A percentile compares a stretch with the other conserved stretches of the same genome.
Evolutionary conservation across 2,888 invertebrate species (phyloP).

Genomic region (Resseliella maxima): DNA sequence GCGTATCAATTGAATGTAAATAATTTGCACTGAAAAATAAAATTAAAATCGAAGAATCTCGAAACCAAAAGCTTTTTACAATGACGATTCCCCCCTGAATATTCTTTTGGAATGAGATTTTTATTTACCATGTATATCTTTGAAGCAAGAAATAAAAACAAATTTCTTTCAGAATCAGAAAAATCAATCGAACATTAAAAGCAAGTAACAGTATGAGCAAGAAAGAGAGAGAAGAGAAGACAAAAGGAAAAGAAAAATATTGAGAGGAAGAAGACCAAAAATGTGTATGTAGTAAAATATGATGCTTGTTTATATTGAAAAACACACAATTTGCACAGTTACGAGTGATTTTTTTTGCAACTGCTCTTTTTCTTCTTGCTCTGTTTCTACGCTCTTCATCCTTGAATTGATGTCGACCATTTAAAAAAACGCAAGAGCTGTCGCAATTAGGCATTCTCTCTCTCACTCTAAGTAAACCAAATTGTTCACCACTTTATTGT

Average conservation of each 20-base stretch:
- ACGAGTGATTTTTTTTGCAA: constrained; percentile 13
- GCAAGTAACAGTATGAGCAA: neutral
- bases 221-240: neutral
- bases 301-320: constrained; percentile 30
- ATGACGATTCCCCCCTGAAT: neutral
- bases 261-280: neutral
- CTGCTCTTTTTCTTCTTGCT: neutral
- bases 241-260: neutral
- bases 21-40: neutral
- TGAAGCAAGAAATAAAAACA: neutral
- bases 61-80: neutral
- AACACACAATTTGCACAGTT: constrained; percentile 38
- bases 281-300: too few species aligned
- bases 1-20: neutral
- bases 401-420: neutral
- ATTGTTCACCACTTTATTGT: constrained; percentile 27
- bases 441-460: neutral
- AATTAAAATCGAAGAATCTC: constrained; percentile 35
- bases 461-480: neutral
- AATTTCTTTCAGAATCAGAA: neutral
- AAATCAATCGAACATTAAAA: neutral
- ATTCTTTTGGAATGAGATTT: neutral
- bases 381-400: neutral
- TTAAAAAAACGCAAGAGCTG: neutral
- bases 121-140: neutral